Percentiles rank a stretch among this genome's conserved stretches.
These are phyloP conservation scores for Callorhinus ursinus DNA, from an alignment of 2,113 vertebrate genomes.

Conservation along the genomic window DNA sequence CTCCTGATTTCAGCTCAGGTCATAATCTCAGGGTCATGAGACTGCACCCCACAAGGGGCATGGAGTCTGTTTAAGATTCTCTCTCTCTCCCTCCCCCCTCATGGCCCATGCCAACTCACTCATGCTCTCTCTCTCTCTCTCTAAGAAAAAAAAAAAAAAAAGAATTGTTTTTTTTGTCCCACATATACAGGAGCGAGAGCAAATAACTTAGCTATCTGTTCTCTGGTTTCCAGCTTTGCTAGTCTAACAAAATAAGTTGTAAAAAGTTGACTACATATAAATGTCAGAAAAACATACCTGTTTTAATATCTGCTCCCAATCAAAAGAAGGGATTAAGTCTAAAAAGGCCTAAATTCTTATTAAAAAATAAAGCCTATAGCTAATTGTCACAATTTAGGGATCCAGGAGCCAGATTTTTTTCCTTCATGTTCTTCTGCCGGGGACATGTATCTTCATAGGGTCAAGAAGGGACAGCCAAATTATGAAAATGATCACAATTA, in stretches of 20 bases:
- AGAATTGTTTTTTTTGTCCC: not conserved
- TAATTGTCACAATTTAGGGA: not conserved
- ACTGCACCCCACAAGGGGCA: not conserved
- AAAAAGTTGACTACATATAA: not conserved
- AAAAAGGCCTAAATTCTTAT: not conserved
- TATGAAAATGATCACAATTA: not conserved
- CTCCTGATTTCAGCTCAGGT: not conserved
- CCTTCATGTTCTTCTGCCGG: not conserved
- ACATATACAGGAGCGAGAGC: not conserved
- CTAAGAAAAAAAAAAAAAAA: not conserved
- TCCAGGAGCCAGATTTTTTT: not conserved
- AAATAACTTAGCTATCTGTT: not conserved
- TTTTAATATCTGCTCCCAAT: conserved; percentile 16
- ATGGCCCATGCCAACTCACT: not conserved
- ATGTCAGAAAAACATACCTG: not conserved
- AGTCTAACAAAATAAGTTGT: not conserved
- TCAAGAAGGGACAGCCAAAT: not conserved
- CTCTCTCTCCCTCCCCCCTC: accelerated
- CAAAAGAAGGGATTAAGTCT: not conserved
- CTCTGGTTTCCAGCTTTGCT: not conserved
- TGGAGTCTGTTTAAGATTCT: not conserved
- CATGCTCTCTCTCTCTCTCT: not conserved
- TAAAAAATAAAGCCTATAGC: not conserved
- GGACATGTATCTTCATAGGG: not conserved
- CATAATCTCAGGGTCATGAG: not conserved